phyloP scores from a whole-genome alignment of 2,888 invertebrate species.

The Drosophila aldrichi region DNA sequence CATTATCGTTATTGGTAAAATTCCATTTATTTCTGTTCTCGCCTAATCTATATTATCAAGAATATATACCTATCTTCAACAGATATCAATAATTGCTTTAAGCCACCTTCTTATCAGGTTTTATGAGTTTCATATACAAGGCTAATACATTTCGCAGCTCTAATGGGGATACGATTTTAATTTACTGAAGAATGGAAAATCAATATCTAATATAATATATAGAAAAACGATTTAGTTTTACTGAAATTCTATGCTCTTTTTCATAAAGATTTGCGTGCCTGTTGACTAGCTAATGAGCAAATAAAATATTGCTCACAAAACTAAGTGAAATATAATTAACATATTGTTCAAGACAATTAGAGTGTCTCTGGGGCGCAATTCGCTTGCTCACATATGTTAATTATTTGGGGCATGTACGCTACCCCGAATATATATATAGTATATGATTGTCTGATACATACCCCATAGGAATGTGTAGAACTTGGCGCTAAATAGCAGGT shows the following conservation, averaged over 20 bases:
- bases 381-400: slow-evolving; percentile 38
- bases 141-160: not conserved
- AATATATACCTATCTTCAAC: not conserved
- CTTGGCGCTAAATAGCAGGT: slow-evolving; percentile 88
- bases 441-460: slow-evolving; percentile 86
- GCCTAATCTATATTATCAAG: not conserved
- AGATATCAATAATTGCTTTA: not conserved
- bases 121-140: not conserved
- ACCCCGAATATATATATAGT: not conserved
- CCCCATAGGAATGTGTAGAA: slow-evolving; percentile 90
- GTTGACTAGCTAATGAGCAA: slow-evolving; percentile 7
- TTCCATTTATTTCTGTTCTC: not conserved
- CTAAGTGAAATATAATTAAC: slow-evolving; percentile 17
- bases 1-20: not conserved
- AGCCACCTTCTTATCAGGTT: not conserved
- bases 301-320: slow-evolving; percentile 14
- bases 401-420: slow-evolving; percentile 9
- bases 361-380: slow-evolving; percentile 7
- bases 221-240: not conserved
- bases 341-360: slow-evolving; percentile 53
- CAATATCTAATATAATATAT: not conserved
- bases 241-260: not conserved
- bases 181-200: not conserved
- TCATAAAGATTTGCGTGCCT: not conserved
- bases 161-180: too few species aligned